Base-by-base conservation (phyloP, 2,797 vertebrate species). In the Melanotaenia pygmaea region DNA sequence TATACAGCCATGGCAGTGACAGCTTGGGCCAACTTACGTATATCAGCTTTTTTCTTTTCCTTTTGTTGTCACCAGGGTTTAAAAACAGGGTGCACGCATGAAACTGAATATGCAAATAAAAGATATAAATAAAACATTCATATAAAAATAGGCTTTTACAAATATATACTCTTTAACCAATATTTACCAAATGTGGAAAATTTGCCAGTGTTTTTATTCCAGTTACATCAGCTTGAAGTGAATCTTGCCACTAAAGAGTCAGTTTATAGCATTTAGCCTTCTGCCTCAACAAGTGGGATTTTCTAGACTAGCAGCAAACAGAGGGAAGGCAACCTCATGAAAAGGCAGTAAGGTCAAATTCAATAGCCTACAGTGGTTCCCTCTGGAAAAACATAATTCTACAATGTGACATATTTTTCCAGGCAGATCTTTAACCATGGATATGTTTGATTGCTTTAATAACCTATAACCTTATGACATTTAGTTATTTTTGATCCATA, bases 131-230 rank as follows among this genome's bases (percentile, higher is more conserved):
- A 98, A 98, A 95, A 96, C 95, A 97, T 96, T 96, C 96, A 96
- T 98, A 98, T 96, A 99, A 99, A 99, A 99, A 98, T 98, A 98
- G 94, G 96, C 94, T 98, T 94, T 98, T 94, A 97, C 95, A 98
- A 98, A 99, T 74, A 98, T 97, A 98, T 95, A 97, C 92, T 97
- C 96, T 98, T 92, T 91, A 94, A 96, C 95, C 94, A 86, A 87
- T 90, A 93, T 95, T 96, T 95, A 95, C 94, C 94, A 95, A 95
- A 93, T 91, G 93, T 88, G 83, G 91, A 90, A 93, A 94, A 87
- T 93, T 93, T 95, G 94, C 94, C 94, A 88, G 91, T 94, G 83
- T 83, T 56, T 87, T 89, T 77, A 86, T 86, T 73, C 83, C 79
- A 76, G 80, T 89, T 79, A 74, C 84, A 83, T 84, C 77, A 75